These are phyloP conservation scores for Hemiprocne comata DNA, from an alignment of 2,113 vertebrate species.

Conservation along the genomic window DNA sequence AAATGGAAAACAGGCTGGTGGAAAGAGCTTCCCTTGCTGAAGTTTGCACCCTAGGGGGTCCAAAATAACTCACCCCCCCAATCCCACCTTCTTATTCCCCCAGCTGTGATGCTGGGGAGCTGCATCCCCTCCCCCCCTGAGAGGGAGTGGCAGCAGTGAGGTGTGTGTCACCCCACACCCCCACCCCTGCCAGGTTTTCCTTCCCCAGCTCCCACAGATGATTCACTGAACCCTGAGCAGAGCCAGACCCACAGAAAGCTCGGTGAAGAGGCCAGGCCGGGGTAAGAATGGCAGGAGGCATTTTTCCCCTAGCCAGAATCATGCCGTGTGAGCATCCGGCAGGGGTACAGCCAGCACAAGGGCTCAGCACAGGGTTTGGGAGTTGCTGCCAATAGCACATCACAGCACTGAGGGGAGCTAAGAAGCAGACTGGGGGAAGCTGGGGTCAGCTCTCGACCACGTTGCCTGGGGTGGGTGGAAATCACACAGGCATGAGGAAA, in stretches of 20 bases:
- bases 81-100: neutral
- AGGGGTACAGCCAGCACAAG: neutral
- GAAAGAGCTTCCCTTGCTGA: neutral
- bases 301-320: neutral
- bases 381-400: neutral
- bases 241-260: neutral
- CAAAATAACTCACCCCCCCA: neutral
- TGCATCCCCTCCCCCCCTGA: neutral
- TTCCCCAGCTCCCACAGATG: neutral
- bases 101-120: fast-evolving
- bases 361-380: neutral
- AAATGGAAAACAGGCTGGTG: neutral
- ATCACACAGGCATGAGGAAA: neutral
- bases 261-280: fast-evolving
- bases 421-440: neutral
- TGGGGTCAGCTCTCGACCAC: fast-evolving
- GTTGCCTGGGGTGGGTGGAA: neutral
- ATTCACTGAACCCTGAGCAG: neutral
- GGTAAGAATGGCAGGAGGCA: fast-evolving
- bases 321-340: fast-evolving
- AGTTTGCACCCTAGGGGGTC: neutral
- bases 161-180: fast-evolving
- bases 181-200: neutral
- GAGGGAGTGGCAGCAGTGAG: neutral
- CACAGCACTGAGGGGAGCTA: neutral